phyloP scores from a whole-genome alignment of 2,113 vertebrate species.

The Fregetta grallaria region DNA sequence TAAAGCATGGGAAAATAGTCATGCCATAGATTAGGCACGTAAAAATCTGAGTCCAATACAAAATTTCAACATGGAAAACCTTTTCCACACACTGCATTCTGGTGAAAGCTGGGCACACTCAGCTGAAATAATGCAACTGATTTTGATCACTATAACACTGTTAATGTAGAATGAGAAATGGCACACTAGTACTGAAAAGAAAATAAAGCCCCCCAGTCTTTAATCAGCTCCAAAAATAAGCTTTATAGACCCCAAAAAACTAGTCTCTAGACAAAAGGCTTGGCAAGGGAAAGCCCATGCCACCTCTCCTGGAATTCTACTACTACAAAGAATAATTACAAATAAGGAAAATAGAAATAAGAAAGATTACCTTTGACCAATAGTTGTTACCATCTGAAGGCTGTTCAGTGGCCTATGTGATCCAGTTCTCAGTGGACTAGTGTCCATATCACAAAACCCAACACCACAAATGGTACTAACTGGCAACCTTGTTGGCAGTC shows the following conservation, averaged over 20 bases:
- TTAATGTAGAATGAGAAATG: slow-evolving; percentile 14
- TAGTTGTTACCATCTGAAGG: slow-evolving; percentile 69
- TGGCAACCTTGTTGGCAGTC: slow-evolving; percentile 70
- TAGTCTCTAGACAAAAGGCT: background rate
- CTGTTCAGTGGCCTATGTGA: slow-evolving; percentile 70
- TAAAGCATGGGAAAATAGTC: background rate
- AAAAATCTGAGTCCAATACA: background rate
- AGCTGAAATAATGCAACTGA: background rate
- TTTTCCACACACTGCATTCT: background rate
- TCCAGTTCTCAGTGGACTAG: slow-evolving; percentile 71
- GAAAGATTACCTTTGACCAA: slow-evolving; percentile 71
- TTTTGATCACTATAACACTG: background rate
- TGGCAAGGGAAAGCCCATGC: background rate
- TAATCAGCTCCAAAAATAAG: background rate
- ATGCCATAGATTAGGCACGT: background rate
- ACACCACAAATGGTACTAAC: slow-evolving; percentile 70
- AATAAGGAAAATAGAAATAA: slow-evolving; percentile 68
- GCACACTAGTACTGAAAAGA: background rate
- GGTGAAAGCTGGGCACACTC: background rate
- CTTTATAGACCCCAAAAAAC: background rate
- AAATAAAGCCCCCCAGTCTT: slow-evolving; percentile 2
- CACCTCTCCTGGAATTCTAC: background rate
- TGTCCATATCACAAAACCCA: slow-evolving; percentile 71
- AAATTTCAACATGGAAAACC: background rate
- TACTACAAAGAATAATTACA: slow-evolving; percentile 33